Percentiles rank a stretch among this genome's conserved stretches.
These are phyloP conservation scores for Tortrix viridana DNA, from an alignment of 2,888 invertebrate species.

Conservation along the genomic window DNA sequence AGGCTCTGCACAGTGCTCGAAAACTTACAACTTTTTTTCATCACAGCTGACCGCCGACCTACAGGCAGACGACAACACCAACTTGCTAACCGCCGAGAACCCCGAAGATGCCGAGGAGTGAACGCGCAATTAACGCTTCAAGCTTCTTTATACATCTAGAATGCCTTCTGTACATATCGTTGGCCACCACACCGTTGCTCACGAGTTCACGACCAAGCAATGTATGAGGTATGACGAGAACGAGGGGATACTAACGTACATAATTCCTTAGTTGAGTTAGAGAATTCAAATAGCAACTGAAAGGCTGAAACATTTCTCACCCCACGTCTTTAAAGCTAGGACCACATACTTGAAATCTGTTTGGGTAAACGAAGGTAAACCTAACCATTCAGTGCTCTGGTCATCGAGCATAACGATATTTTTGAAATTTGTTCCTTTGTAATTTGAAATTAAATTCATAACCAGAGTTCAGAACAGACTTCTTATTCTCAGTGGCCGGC, in stretches of 20 bases:
- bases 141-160: conserved; percentile 58
- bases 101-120: conserved; percentile 76
- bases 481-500: too few species aligned
- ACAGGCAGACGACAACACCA: conserved; percentile 79
- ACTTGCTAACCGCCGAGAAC: conserved; percentile 76
- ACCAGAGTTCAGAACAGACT: too few species aligned
- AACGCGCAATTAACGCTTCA: conserved; percentile 51
- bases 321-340: conserved; percentile 22
- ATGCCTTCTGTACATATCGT: conserved; percentile 58
- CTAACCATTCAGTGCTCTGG: too few species aligned
- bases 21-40: conserved; percentile 46
- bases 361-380: too few species aligned
- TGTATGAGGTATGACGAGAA: too few species aligned
- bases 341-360: conserved; percentile 2
- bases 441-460: too few species aligned
- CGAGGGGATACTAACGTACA: neutral
- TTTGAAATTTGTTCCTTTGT: too few species aligned
- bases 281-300: conserved; percentile 22
- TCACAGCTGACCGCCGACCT: conserved; percentile 72
- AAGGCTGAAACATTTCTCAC: conserved; percentile 30
- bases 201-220: conserved; percentile 3
- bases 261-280: neutral
- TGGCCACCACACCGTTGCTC: conserved; percentile 9
- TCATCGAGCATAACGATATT: too few species aligned
- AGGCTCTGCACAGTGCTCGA: too few species aligned